phyloP scores from a whole-genome alignment of 2,888 invertebrate genomes.

The Pachymerium ferrugineum region DNA sequence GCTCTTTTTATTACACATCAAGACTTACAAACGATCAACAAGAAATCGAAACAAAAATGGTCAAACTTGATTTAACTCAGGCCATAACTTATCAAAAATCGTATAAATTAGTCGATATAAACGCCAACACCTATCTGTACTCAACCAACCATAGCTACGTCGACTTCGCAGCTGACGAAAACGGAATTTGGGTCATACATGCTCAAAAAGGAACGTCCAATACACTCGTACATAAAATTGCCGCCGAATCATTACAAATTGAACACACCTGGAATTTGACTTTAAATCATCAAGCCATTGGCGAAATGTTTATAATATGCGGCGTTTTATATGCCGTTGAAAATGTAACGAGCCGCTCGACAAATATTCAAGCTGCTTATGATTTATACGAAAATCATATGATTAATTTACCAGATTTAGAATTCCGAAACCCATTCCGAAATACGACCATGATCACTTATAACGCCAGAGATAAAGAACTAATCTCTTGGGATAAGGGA shows the following conservation, averaged over 20 bases:
- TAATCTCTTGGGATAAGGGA: slow-evolving; percentile 93
- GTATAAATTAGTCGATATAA: too few species aligned
- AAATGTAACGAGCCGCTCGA: slow-evolving; percentile 72
- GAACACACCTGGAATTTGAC: slow-evolving; percentile 83
- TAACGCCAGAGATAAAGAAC: slow-evolving; percentile 69
- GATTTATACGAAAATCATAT: slow-evolving; percentile 79
- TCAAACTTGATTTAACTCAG: not conserved
- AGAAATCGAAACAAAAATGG: not conserved
- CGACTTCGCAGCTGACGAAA: slow-evolving; percentile 93
- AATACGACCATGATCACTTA: slow-evolving; percentile 87
- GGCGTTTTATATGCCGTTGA: slow-evolving; percentile 93
- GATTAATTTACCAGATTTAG: slow-evolving; percentile 63
- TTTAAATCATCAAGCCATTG: slow-evolving; percentile 78
- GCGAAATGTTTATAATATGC: slow-evolving; percentile 96
- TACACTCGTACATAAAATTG: slow-evolving; percentile 71
- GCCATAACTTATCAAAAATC: slow-evolving; percentile 35
- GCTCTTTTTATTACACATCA: slow-evolving; percentile 82
- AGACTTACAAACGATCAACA: too few species aligned
- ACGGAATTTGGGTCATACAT: slow-evolving; percentile 94
- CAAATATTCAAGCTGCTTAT: slow-evolving; percentile 82
- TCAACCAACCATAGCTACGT: slow-evolving; percentile 64
- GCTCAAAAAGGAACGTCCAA: slow-evolving; percentile 71
- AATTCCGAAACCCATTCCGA: slow-evolving; percentile 88
- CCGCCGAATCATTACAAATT: slow-evolving; percentile 55
- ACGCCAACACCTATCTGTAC: slow-evolving; percentile 61